A percentile compares a stretch with the other conserved stretches of the same genome.
These are phyloP conservation scores for Porites rus DNA, from an alignment of 92 coral and sea anemone species.

Conservation along the genomic window DNA sequence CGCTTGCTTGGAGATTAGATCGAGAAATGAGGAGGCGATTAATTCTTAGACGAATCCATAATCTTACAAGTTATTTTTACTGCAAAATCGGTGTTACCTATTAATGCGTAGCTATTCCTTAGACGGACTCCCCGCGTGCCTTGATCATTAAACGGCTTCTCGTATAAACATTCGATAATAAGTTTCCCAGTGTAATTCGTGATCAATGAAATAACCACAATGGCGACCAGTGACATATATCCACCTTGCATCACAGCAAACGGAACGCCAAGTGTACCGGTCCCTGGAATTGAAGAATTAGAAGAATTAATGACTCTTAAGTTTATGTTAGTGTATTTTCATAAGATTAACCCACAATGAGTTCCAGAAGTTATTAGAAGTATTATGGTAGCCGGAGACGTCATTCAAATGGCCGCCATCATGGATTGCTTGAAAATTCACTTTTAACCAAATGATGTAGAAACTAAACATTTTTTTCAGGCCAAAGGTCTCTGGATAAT, in stretches of 20 bases:
- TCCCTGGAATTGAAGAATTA: slow-evolving; percentile 59
- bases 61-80: not conserved
- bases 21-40: too few relatives aligned
- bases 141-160: slow-evolving; percentile 57
- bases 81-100: slow-evolving; percentile 67
- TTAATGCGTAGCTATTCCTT: slow-evolving; percentile 87
- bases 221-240: slow-evolving; percentile 87
- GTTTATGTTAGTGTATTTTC: too few relatives aligned
- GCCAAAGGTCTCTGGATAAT: too few relatives aligned
- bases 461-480: too few relatives aligned
- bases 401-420: too few relatives aligned
- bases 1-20: too few relatives aligned
- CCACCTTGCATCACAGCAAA: slow-evolving; percentile 98
- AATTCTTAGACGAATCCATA: too few relatives aligned
- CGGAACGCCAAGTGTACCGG: slow-evolving; percentile 98
- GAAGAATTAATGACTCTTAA: not conserved
- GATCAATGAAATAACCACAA: slow-evolving; percentile 79
- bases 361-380: too few relatives aligned
- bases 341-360: too few relatives aligned
- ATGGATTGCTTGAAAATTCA: too few relatives aligned
- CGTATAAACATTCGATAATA: slow-evolving; percentile 93
- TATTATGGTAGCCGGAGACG: too few relatives aligned
- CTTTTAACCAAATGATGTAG: too few relatives aligned
- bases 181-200: slow-evolving; percentile 99
- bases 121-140: slow-evolving; percentile 75